Percentiles rank a stretch among this genome's conserved stretches.
These are phyloP conservation scores for Myotis brandtii DNA, from an alignment of 2,113 vertebrate species.

Conservation along the genomic window DNA sequence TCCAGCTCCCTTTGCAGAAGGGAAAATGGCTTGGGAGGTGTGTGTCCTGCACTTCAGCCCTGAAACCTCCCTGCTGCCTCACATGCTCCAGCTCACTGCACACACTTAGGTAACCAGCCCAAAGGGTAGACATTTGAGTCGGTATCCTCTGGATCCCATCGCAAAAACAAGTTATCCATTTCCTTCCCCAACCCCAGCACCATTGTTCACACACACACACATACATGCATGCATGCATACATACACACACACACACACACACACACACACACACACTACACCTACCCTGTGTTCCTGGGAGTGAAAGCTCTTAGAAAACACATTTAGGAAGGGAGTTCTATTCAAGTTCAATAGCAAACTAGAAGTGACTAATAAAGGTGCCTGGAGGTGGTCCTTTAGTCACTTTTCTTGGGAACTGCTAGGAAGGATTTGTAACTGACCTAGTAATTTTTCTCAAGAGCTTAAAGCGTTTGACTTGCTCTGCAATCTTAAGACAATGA, in stretches of 20 bases:
- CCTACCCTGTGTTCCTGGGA: not conserved
- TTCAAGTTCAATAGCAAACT: not conserved
- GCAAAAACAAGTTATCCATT: not conserved
- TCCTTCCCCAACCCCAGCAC: not conserved
- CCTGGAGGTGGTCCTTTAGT: not conserved
- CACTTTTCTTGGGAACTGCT: not conserved
- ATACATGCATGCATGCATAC: too few relatives aligned
- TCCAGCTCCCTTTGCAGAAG: not conserved
- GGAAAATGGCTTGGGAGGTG: not conserved
- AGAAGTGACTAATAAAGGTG: not conserved
- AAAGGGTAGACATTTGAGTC: not conserved
- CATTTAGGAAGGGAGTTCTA: not conserved
- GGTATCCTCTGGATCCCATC: not conserved
- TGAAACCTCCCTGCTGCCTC: not conserved
- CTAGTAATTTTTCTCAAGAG: slow-evolving; percentile 48
- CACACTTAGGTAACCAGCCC: not conserved
- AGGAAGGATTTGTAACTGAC: slow-evolving; percentile 56
- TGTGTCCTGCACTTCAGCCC: not conserved
- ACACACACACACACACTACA: not conserved
- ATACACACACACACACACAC: not conserved
- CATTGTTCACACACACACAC: too few relatives aligned
- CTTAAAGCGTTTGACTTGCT: slow-evolving; percentile 24
- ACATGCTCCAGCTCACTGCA: not conserved
- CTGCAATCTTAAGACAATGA: not conserved
- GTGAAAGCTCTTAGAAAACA: not conserved